Conservation (phyloP, 2,888 invertebrate species). For the Idaea straminata region DNA sequence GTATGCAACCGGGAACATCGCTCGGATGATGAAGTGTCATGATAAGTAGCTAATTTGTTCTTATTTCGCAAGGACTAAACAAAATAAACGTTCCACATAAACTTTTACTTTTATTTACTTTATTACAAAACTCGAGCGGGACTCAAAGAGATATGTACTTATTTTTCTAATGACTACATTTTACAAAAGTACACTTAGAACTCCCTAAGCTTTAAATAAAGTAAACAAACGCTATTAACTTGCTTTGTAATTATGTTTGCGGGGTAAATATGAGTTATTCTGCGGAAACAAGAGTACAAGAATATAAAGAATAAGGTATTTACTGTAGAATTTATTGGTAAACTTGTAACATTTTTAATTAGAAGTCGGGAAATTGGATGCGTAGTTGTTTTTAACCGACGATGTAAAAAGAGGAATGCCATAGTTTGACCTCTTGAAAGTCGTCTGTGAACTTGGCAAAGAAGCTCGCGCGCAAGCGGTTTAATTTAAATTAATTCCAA, state of each 20-base stretch:
- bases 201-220: conserved; percentile 2
- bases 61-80: neutral
- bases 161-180: conserved; percentile 5
- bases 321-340: neutral
- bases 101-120: neutral
- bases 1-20: too few relatives aligned
- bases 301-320: neutral
- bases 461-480: neutral
- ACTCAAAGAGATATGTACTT: neutral
- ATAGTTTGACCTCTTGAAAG: neutral
- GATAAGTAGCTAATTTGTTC: too few relatives aligned
- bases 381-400: neutral
- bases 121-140: neutral
- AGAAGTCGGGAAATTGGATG: neutral
- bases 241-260: neutral
- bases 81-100: neutral
- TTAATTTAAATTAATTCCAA: neutral
- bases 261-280: neutral
- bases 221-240: conserved; percentile 3
- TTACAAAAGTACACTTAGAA: neutral
- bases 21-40: too few relatives aligned
- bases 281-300: neutral
- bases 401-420: neutral
- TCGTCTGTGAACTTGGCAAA: neutral
- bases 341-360: neutral